Evolutionary conservation across 2,888 invertebrate species (phyloP).

Genomic region (Drosophila sordidapex): DNA sequence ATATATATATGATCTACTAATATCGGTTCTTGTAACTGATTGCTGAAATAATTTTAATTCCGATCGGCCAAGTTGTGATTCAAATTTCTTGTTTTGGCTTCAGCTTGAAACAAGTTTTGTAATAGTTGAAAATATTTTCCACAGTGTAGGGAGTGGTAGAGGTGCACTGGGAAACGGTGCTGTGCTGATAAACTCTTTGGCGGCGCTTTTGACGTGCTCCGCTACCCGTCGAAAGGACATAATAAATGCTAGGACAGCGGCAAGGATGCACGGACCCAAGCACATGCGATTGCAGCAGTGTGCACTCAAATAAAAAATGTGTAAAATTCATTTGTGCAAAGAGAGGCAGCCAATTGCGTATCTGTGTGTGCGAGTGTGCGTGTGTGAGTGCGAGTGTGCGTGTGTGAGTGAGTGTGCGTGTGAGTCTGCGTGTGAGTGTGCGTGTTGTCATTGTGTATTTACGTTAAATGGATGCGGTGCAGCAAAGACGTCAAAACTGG

Average conservation of each 20-base stretch:
- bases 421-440: not conserved
- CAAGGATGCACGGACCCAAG: not conserved
- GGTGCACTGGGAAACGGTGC: constrained; percentile 27
- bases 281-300: constrained; percentile 16
- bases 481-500: constrained; percentile 39
- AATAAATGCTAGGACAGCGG: constrained; percentile 41
- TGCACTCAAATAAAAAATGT: constrained; percentile 60
- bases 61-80: not conserved
- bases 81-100: not conserved
- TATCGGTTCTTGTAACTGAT: not conserved
- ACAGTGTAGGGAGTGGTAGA: not conserved
- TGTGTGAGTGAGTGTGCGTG: not conserved
- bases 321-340: constrained; percentile 58
- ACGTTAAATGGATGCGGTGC: constrained; percentile 63
- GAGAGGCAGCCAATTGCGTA: constrained; percentile 58
- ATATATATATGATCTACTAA: not conserved
- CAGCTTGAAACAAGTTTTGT: not conserved
- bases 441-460: constrained; percentile 65
- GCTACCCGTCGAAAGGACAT: constrained; percentile 69
- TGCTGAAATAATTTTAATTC: not conserved
- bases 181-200: constrained; percentile 73
- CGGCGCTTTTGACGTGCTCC: constrained; percentile 61
- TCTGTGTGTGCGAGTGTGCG: not conserved
- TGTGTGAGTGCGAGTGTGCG: not conserved
- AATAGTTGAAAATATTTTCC: not conserved